phyloP scores from a whole-genome alignment of 2,113 vertebrate genomes.

The Oryzias woworae region DNA sequence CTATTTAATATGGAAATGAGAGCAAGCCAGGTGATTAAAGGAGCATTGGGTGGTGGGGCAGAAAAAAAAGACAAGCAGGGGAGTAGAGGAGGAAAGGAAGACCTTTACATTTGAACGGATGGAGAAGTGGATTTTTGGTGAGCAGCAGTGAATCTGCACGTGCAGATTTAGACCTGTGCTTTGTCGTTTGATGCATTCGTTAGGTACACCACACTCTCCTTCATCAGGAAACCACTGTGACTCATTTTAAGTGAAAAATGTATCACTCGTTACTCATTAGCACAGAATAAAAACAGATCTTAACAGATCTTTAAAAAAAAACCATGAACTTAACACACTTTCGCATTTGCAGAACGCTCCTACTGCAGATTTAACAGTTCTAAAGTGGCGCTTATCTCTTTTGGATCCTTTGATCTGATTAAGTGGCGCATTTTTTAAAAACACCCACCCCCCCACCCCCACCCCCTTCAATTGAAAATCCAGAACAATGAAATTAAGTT shows the following conservation, averaged over 20 bases:
- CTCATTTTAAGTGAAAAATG: constrained; percentile 21
- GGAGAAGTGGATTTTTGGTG: constrained; percentile 29
- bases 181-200: constrained; percentile 4
- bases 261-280: background rate
- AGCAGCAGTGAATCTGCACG: constrained; percentile 4
- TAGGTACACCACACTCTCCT: background rate
- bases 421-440: constrained; percentile 8
- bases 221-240: constrained; percentile 26
- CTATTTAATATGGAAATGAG: constrained; percentile 99
- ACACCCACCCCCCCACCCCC: background rate
- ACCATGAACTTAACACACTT: constrained; percentile 4
- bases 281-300: constrained; percentile 7
- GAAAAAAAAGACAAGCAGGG: constrained; percentile 23
- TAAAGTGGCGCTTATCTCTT: constrained; percentile 20
- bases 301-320: constrained; percentile 5
- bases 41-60: constrained; percentile 74
- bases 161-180: constrained; percentile 28
- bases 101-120: constrained; percentile 49
- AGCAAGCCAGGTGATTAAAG: constrained; percentile 99
- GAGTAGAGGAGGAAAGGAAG: constrained; percentile 73
- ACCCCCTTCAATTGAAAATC: no score
- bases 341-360: constrained; percentile 16
- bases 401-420: constrained; percentile 26
- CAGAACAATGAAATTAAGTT: no score
- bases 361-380: constrained; percentile 38